A percentile compares a stretch with the other conserved stretches of the same genome.
phyloP scores from a whole-genome alignment of 2,113 vertebrate species.

The Macaca fascicularis region DNA sequence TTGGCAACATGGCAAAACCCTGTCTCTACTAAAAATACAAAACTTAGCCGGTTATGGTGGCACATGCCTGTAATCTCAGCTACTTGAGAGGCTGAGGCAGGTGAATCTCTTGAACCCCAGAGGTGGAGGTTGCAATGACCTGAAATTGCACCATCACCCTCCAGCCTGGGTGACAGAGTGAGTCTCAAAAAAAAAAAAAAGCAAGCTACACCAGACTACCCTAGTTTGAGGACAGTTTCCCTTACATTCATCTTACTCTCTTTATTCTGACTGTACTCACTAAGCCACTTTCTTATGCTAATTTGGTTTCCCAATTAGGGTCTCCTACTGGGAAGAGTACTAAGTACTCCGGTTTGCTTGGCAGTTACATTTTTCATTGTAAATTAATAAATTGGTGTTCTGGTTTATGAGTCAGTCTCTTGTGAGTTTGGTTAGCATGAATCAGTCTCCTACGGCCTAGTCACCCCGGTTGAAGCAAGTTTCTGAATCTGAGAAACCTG shows the following conservation, averaged over 20 bases:
- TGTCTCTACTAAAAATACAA: no score
- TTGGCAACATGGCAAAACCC: no score
- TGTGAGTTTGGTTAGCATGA: conserved; percentile 45
- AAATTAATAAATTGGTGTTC: conserved; percentile 56
- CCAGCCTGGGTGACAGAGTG: no score
- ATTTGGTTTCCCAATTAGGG: conserved; percentile 49
- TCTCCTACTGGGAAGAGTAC: conserved; percentile 39
- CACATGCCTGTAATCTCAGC: no score
- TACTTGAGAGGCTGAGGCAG: no score
- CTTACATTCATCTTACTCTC: background rate
- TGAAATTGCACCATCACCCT: no score
- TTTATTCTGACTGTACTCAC: background rate
- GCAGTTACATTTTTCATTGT: conserved; percentile 53
- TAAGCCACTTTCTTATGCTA: conserved; percentile 12
- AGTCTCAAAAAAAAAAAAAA: no score
- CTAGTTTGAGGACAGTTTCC: background rate
- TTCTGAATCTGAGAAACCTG: conserved; percentile 18
- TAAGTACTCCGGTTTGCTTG: conserved; percentile 43
- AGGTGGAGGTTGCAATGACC: no score
- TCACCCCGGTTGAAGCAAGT: background rate
- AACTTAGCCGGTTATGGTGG: no score
- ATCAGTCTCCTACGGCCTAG: background rate
- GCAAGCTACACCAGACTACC: background rate
- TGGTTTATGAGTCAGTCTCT: conserved; percentile 58
- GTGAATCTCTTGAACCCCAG: no score